These are phyloP conservation scores for Darevskia nairensis DNA, from an alignment of 2,797 vertebrate genomes.

Conservation along the genomic window DNA sequence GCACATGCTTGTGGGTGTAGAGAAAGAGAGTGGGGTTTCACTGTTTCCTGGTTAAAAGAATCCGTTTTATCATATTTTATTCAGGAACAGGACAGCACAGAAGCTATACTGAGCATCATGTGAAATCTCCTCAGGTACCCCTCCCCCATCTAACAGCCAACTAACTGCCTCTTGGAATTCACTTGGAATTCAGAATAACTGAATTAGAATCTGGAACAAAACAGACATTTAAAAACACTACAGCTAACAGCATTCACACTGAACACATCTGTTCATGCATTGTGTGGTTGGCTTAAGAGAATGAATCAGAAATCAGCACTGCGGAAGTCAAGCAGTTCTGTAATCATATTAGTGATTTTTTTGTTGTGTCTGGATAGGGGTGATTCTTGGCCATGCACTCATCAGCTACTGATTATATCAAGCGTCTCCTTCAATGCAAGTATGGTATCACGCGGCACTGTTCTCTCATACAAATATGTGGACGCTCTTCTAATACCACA, in stretches of 20 bases:
- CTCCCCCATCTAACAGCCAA: conserved; percentile 15
- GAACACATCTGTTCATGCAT: background rate
- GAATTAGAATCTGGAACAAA: background rate
- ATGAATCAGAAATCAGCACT: background rate
- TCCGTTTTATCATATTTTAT: background rate
- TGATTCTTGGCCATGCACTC: background rate
- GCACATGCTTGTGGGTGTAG: background rate
- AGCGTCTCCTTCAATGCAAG: background rate
- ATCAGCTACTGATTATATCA: accelerated
- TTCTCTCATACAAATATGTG: accelerated
- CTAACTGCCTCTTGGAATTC: conserved; percentile 27
- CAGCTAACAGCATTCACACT: background rate
- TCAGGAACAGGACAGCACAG: background rate
- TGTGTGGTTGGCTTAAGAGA: background rate
- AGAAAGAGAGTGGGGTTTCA: background rate
- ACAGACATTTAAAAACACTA: background rate
- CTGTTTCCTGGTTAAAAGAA: background rate
- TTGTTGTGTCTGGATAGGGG: background rate
- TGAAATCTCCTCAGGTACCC: background rate
- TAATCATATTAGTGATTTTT: accelerated
- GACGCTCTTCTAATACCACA: background rate
- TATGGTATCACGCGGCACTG: accelerated
- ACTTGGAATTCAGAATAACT: conserved; percentile 3
- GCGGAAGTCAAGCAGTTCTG: background rate
- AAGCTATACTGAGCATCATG: background rate